phyloP scores from a whole-genome alignment of 2,888 invertebrate species.

The Neoitamus cyanurus region DNA sequence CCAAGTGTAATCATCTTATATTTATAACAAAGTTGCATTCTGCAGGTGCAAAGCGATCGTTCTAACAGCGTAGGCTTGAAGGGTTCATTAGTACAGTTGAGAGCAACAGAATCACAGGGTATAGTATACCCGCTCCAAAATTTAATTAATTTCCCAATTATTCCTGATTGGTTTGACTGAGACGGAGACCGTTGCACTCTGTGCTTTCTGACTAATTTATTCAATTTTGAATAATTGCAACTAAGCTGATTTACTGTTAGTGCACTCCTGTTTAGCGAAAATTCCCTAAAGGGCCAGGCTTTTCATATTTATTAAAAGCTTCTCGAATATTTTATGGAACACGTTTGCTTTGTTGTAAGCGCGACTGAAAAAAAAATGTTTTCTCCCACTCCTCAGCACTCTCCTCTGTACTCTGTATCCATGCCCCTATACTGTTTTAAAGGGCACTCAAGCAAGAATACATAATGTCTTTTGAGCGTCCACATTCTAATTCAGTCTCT shows the following conservation, averaged over 20 bases:
- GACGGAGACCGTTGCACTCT: background rate
- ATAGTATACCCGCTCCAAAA: background rate
- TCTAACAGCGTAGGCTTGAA: background rate
- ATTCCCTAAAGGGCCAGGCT: background rate
- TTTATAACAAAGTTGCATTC: background rate
- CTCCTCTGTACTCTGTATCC: background rate
- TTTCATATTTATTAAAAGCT: background rate
- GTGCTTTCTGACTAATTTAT: background rate
- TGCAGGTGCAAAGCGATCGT: background rate
- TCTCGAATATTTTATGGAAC: background rate
- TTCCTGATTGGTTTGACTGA: background rate
- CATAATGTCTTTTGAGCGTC: background rate
- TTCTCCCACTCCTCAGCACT: background rate
- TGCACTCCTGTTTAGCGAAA: background rate
- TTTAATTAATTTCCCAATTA: background rate
- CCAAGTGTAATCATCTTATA: background rate
- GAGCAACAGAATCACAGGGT: background rate
- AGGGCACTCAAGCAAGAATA: background rate
- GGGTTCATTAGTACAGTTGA: background rate
- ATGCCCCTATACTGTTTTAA: background rate
- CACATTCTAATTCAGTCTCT: background rate
- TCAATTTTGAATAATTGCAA: background rate
- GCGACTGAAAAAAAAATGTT: background rate
- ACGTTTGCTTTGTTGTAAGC: background rate
- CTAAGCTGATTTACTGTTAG: background rate